Percentiles rank a stretch among this genome's conserved stretches.
These are phyloP conservation scores for Phrixothrix hirtus DNA, from an alignment of 2,888 invertebrate genomes.

Conservation along the genomic window DNA sequence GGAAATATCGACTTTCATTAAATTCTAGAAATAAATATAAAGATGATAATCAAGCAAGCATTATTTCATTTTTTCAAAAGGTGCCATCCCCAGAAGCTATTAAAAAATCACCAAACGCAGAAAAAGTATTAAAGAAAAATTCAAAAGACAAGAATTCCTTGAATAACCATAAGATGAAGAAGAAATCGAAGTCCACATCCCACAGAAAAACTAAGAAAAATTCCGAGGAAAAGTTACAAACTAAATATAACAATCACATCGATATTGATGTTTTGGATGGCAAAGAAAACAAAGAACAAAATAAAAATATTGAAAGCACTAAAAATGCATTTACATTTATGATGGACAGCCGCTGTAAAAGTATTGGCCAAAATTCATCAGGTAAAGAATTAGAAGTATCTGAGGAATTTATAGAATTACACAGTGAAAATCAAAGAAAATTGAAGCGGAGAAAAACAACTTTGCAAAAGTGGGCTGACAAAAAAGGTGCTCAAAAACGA, in stretches of 20 bases:
- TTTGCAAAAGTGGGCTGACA: constrained; percentile 66
- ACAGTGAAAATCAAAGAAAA: constrained; percentile 32
- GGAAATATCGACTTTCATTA: constrained; percentile 9
- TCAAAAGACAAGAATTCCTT: too few relatives aligned
- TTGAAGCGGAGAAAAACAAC: constrained; percentile 57
- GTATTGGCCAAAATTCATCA: constrained; percentile 66
- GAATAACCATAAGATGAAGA: too few relatives aligned
- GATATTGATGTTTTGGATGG: too few relatives aligned
- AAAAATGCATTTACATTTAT: constrained; percentile 66
- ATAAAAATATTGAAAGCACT: constrained; percentile 1
- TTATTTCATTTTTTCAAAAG: constrained; percentile 15
- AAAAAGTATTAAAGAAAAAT: too few relatives aligned
- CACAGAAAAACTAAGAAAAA: too few relatives aligned
- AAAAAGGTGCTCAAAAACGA: constrained; percentile 64
- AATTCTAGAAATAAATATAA: constrained; percentile 3
- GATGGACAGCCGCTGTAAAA: constrained; percentile 69
- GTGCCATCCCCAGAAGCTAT: background rate
- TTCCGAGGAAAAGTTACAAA: too few relatives aligned
- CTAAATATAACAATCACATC: too few relatives aligned
- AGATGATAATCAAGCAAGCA: constrained; percentile 4
- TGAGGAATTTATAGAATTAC: constrained; percentile 46
- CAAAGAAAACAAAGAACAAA: background rate
- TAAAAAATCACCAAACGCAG: background rate
- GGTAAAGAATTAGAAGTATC: constrained; percentile 59
- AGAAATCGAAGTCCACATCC: too few relatives aligned